These are phyloP conservation scores for Heterodera schachtii DNA, from an alignment of 1,140 invertebrate genomes.

Conservation along the genomic window DNA sequence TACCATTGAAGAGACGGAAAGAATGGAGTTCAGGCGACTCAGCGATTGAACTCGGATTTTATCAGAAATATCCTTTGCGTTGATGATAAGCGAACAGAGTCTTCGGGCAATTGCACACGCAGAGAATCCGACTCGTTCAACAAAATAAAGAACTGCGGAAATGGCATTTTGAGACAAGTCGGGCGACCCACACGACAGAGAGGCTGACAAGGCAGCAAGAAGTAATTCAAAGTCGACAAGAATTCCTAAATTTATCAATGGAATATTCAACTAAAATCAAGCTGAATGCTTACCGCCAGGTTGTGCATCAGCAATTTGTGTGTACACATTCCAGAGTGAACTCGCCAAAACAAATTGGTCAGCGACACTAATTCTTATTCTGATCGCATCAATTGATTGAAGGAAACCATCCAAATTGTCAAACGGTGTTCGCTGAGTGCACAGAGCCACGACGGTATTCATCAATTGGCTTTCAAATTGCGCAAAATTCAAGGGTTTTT, in stretches of 20 bases:
- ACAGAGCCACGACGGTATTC: slow-evolving; percentile 25
- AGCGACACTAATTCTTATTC: slow-evolving; percentile 14
- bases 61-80: slow-evolving; percentile 9
- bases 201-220: slow-evolving; percentile 1
- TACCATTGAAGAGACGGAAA: slow-evolving; percentile 3
- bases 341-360: slow-evolving; percentile 18
- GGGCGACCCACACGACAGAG: neutral
- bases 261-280: neutral
- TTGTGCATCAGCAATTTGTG: neutral
- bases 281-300: neutral
- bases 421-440: slow-evolving; percentile 23
- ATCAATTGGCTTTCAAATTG: slow-evolving; percentile 13
- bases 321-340: slow-evolving; percentile 25
- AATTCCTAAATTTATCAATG: neutral
- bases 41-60: neutral
- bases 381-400: slow-evolving; percentile 19
- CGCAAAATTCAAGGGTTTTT: slow-evolving; percentile 10
- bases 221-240: slow-evolving; percentile 11
- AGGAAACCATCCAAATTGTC: slow-evolving; percentile 11
- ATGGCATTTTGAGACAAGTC: slow-evolving; percentile 3
- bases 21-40: neutral
- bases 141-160: neutral
- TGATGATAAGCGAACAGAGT: slow-evolving; percentile 12
- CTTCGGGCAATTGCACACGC: neutral
- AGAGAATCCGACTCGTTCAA: slow-evolving; percentile 13